Base-by-base conservation (phyloP, 1,140 invertebrate species). In the Spodoptera frugiperda region DNA sequence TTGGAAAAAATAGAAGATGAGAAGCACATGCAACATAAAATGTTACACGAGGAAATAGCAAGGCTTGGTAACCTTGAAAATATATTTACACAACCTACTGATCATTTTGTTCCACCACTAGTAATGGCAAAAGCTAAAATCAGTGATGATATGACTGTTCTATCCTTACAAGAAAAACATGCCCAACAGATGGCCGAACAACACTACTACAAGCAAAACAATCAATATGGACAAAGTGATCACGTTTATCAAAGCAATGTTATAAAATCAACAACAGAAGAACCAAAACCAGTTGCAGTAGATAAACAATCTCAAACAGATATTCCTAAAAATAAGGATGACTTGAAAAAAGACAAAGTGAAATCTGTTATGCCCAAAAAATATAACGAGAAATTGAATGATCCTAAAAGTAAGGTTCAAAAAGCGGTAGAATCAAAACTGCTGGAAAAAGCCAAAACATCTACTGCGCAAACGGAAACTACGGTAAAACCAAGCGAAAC, bases 71-170 rank as follows among this genome's bases (percentile, higher is more conserved):
- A 90, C 74, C 87, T 90, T 63, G 91, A 94, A 82, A 93, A 86
- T 61, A 93, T 95, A 80, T 95, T 93, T 81, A 94, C 89, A 48
- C 93, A 94, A 83, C 89, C 94, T 2, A 92, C 93, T 9, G 94
- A 95, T 80, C 94, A 94, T 81, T 95, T 95, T 79, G 88, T 95
- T 17, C 94, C 94, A 17, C 94, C 94, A 10, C 77, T 95, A 33
- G 94, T 95, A 15, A 95, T 95, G 93, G 94, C 94, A 46, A 95
- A 94, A 81, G 89, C 93, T 77, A 95, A 91, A 87, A 84, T 94
- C 11, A 91, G 91, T 76, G 88, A 94, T 81, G 94, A 94, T 73
- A 94, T 94, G 94, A 94, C 87, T 53, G 91, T 93, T 59, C 83
- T 94, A 71, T 94, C 94, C 8, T 80, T 92, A 77, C 89, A 93